phyloP scores from a whole-genome alignment of 2,113 vertebrate species.

The Anthoscopus minutus region DNA sequence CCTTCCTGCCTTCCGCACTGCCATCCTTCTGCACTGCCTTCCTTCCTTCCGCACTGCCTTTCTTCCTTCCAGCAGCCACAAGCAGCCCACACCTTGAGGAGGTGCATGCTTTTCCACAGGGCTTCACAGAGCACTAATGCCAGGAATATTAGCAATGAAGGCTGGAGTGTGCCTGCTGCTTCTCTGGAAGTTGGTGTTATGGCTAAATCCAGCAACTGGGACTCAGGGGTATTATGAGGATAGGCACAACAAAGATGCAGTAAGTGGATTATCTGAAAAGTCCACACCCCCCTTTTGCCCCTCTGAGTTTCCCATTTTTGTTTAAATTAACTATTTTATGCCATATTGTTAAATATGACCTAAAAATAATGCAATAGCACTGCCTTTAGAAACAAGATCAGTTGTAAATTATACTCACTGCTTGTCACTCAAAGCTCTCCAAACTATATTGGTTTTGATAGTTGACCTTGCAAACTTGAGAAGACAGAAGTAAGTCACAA shows the following conservation, averaged over 20 bases:
- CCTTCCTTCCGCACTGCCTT: no score
- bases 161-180: background rate
- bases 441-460: background rate
- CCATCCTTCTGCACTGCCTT: no score
- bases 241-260: slow-evolving; percentile 38
- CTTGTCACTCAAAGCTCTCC: background rate
- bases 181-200: slow-evolving; percentile 17
- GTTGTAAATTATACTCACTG: background rate
- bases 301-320: background rate
- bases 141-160: background rate
- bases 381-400: background rate
- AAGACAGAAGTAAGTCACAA: slow-evolving; percentile 46
- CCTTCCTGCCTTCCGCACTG: background rate
- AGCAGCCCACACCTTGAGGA: background rate
- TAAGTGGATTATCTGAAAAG: slow-evolving; percentile 49
- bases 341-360: background rate
- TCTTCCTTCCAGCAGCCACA: background rate
- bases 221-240: slow-evolving; percentile 21
- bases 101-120: background rate
- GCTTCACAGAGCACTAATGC: background rate
- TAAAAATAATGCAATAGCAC: background rate
- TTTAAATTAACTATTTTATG: slow-evolving; percentile 18
- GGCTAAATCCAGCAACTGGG: slow-evolving; percentile 16
- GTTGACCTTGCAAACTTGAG: background rate
- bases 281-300: background rate